These are phyloP conservation scores for Patella caerulea DNA, from an alignment of 2,888 invertebrate species.

Conservation along the genomic window DNA sequence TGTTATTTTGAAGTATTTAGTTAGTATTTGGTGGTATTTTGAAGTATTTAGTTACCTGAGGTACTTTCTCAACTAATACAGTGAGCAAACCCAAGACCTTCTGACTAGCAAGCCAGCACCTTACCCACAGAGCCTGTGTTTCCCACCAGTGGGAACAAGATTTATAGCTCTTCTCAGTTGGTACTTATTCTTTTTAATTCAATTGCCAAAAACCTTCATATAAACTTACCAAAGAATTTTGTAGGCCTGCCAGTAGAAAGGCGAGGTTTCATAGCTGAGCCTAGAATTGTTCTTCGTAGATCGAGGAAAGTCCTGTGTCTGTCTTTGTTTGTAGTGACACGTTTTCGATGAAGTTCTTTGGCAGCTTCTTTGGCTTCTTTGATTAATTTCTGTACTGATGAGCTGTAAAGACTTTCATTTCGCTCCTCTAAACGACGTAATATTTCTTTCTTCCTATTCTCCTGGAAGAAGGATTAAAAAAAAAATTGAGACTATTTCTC, in stretches of 20 bases:
- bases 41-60: no score
- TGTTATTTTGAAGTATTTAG: no score
- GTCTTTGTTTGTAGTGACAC: neutral
- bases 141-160: no score
- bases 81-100: no score
- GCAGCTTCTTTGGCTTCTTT: neutral
- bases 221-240: constrained; percentile 29
- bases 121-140: no score
- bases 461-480: neutral
- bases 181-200: no score
- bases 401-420: neutral
- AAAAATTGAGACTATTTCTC: no score
- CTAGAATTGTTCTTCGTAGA: neutral
- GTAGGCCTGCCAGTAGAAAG: constrained; percentile 28
- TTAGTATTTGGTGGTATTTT: no score
- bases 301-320: neutral
- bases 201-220: neutral
- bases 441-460: neutral
- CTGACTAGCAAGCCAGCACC: no score
- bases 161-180: no score
- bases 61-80: no score
- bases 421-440: neutral
- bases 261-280: constrained; percentile 10
- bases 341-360: neutral
- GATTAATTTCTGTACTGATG: neutral